Evolutionary conservation across 2,113 vertebrate genomes (phyloP), one percentile per base, ranked within the genome.

Genomic region (Notarius lentiginosus): DNA sequence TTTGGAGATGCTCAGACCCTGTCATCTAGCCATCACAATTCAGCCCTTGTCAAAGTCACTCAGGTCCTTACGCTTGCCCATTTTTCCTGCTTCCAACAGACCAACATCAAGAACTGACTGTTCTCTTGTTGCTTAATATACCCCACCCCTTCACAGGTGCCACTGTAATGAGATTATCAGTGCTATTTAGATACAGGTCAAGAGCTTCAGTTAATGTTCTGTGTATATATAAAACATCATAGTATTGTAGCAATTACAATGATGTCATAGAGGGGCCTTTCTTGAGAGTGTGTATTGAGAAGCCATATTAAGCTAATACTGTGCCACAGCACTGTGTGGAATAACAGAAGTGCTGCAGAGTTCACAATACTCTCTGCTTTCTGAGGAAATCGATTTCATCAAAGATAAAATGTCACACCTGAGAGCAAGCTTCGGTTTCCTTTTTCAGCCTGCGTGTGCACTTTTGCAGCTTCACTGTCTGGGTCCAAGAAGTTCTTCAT

Each of bases 391-490:
- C 79, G 79, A 80, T 80, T 80, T 55, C 4, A 0, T 60, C 30
- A 22, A 22, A 80, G 79, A 80, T 80, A 80, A 80, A 80, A 56
- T 80, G 79, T 79, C 76, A 80, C 55, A 80, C 79, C 79, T 49
- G 55, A 60, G 79, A 80, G 79, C 79, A 41, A 60, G 18, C 60
- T 80, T 34, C 2, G 10, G 55, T 61, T 60, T 61, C 30, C 79
- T 41, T 60, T 80, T 60, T 80, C 77, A 80, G 79, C 55, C 30
- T 80, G 55, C n/a, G 1, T 80, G 47, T 27, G 24, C 82, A 83
- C 61, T 83, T 83, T 83, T 53, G 47, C 63, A 68, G 61, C 47
- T 68, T 68, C 14, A 55, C 24, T 53, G 24, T 53, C 79, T 60
- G 30, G 9, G 55, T 34, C 27, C 27, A 80, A 60, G 15, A 80